Evolutionary conservation across 2,888 invertebrate genomes (phyloP).

Genomic region (Tipula helvola): DNA sequence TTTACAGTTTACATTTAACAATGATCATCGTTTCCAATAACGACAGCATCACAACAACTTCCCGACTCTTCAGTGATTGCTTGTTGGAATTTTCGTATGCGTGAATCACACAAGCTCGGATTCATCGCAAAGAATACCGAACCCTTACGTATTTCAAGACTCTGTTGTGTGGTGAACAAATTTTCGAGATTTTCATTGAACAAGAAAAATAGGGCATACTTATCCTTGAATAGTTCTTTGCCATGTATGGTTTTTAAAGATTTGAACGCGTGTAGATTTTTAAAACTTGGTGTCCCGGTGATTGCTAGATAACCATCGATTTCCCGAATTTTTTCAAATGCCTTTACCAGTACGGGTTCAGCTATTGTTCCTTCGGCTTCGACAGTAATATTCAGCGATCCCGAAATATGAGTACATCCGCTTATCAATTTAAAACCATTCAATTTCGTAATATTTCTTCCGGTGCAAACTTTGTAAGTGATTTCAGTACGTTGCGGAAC

Average conservation of each 20-base stretch:
- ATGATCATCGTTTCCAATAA: neutral
- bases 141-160: neutral
- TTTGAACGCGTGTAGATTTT: neutral
- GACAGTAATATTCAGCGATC: neutral
- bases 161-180: neutral
- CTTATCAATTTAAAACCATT: neutral
- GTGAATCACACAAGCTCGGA: neutral
- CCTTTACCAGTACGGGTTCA: neutral
- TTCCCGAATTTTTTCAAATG: neutral
- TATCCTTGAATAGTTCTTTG: neutral
- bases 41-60: neutral
- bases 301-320: neutral
- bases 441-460: neutral
- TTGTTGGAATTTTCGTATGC: neutral
- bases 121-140: constrained; percentile 8
- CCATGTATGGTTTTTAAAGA: neutral
- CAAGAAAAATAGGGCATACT: neutral
- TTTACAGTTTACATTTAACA: neutral
- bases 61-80: neutral
- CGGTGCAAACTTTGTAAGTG: neutral
- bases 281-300: neutral
- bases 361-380: neutral
- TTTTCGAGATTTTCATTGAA: neutral
- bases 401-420: constrained; percentile 5
- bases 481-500: neutral